Conservation (phyloP, 1,140 invertebrate species). For the Drosophila micromelanica region DNA sequence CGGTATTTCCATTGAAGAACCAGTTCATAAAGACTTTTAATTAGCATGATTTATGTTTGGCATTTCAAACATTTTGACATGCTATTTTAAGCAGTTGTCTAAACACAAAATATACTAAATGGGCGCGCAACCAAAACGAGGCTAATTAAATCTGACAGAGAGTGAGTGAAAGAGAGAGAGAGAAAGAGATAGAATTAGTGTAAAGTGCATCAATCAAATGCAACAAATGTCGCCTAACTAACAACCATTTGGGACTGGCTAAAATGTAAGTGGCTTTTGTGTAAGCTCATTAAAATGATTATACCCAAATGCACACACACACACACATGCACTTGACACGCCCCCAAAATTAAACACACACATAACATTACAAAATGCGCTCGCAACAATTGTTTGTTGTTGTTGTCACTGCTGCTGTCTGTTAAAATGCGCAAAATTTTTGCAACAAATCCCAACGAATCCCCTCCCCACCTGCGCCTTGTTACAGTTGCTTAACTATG, state of each 20-base stretch:
- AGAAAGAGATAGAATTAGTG: slow-evolving; percentile 9
- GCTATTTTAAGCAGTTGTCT: slow-evolving; percentile 37
- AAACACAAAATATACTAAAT: slow-evolving; percentile 41
- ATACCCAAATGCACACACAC: slow-evolving; percentile 37
- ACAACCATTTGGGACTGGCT: slow-evolving; percentile 29
- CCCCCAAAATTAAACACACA: slow-evolving; percentile 11
- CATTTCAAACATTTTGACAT: slow-evolving; percentile 26
- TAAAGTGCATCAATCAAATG: slow-evolving; percentile 56
- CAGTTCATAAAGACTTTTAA: slow-evolving; percentile 32
- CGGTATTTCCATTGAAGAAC: slow-evolving; percentile 19
- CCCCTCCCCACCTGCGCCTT: neutral
- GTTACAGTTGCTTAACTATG: slow-evolving; percentile 64
- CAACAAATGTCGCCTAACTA: slow-evolving; percentile 38
- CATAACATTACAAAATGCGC: slow-evolving; percentile 46
- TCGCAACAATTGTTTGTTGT: slow-evolving; percentile 50
- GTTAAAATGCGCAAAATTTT: slow-evolving; percentile 65
- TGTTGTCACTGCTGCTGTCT: slow-evolving; percentile 36
- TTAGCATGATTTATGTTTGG: slow-evolving; percentile 50
- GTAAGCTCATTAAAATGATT: slow-evolving; percentile 71
- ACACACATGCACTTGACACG: slow-evolving; percentile 37
- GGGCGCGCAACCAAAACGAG: slow-evolving; percentile 15
- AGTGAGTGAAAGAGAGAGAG: slow-evolving; percentile 10
- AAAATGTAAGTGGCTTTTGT: slow-evolving; percentile 58
- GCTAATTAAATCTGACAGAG: slow-evolving; percentile 50
- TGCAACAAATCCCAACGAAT: slow-evolving; percentile 52